Evolutionary conservation across 2,888 invertebrate species (phyloP).

Genomic region (Caradrina kadenii): DNA sequence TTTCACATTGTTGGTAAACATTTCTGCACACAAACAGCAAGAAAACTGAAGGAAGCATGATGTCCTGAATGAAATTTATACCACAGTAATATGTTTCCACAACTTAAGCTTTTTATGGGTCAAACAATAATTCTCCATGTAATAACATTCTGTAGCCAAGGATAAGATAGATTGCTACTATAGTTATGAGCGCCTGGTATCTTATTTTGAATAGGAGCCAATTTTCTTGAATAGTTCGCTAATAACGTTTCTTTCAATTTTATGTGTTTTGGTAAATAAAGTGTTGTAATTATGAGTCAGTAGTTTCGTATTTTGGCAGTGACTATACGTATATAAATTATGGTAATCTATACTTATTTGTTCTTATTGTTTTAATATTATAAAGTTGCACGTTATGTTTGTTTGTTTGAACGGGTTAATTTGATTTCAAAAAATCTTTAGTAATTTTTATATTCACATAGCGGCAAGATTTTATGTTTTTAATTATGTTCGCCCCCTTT

Average conservation of each 20-base stretch:
- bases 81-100: conserved; percentile 46
- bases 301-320: conserved; percentile 1
- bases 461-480: too few species aligned
- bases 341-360: too few species aligned
- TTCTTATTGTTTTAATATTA: too few species aligned
- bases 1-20: background rate
- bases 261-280: conserved; percentile 40
- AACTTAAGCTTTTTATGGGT: conserved; percentile 56
- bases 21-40: background rate
- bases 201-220: conserved; percentile 59
- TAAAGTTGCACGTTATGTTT: too few species aligned
- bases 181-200: conserved; percentile 57
- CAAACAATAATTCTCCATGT: conserved; percentile 50
- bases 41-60: conserved; percentile 45
- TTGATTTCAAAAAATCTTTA: too few species aligned
- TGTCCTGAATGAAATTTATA: conserved; percentile 54
- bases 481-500: too few species aligned
- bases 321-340: background rate
- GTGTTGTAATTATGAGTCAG: conserved; percentile 27
- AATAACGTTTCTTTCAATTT: conserved; percentile 51
- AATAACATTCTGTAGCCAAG: conserved; percentile 54
- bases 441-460: too few species aligned
- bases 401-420: too few species aligned
- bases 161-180: conserved; percentile 50
- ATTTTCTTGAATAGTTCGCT: conserved; percentile 52